phyloP scores from a whole-genome alignment of 64 coral and sea anemone species.

The Montipora cactus region DNA sequence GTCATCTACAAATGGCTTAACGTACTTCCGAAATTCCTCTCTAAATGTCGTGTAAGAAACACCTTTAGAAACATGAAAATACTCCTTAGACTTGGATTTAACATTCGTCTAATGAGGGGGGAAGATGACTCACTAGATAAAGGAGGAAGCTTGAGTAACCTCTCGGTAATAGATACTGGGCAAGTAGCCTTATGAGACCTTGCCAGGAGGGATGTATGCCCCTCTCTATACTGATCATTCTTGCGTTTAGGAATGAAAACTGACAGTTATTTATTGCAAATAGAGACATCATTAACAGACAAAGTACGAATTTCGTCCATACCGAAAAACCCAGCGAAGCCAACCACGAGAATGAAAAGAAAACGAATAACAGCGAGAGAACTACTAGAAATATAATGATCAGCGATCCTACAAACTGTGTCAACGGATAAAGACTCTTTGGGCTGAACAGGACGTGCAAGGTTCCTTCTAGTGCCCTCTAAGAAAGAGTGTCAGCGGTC shows the following conservation, averaged over 20 bases:
- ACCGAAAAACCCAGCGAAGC: slow-evolving; percentile 70
- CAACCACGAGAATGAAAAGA: slow-evolving; percentile 72
- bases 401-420: neutral
- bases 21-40: neutral
- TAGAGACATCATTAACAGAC: slow-evolving; percentile 34
- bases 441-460: slow-evolving; percentile 16
- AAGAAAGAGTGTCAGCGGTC: too few species aligned
- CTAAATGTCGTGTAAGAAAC: slow-evolving; percentile 44
- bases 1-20: neutral
- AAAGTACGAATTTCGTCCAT: slow-evolving; percentile 39
- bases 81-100: slow-evolving; percentile 42
- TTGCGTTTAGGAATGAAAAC: too few species aligned
- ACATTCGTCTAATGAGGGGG: slow-evolving; percentile 69
- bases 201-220: neutral
- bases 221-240: slow-evolving; percentile 43
- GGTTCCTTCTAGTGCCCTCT: neutral
- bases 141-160: slow-evolving; percentile 38
- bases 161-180: slow-evolving; percentile 32
- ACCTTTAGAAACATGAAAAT: slow-evolving; percentile 47
- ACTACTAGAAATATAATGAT: slow-evolving; percentile 9
- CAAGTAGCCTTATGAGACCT: slow-evolving; percentile 54
- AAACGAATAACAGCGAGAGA: slow-evolving; percentile 70
- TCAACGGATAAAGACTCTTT: slow-evolving; percentile 43
- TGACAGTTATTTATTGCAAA: neutral
- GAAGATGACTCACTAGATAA: slow-evolving; percentile 3